A percentile compares a stretch with the other conserved stretches of the same genome.
Evolutionary conservation across 2,888 invertebrate species (phyloP).

Genomic region (Zygogramma bicolorata): DNA sequence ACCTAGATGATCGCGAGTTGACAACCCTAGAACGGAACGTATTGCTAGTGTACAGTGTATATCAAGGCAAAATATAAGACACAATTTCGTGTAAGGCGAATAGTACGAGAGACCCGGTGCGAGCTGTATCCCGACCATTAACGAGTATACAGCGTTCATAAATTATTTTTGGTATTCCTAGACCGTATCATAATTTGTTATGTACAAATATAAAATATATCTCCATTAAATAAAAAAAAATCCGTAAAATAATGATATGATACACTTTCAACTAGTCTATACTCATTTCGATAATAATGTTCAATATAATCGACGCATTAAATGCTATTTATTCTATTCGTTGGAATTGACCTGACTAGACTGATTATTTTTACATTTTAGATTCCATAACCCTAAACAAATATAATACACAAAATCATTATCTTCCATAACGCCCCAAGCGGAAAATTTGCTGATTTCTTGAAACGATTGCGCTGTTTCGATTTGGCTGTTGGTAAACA

Average conservation of each 20-base stretch:
- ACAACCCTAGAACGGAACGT: slow-evolving; percentile 42
- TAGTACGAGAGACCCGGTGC: slow-evolving; percentile 43
- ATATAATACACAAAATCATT: not conserved
- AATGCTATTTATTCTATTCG: slow-evolving; percentile 55
- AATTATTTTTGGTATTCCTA: slow-evolving; percentile 67
- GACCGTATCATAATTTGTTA: slow-evolving; percentile 64
- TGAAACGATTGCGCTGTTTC: not conserved
- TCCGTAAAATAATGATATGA: slow-evolving; percentile 44
- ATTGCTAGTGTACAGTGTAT: slow-evolving; percentile 58
- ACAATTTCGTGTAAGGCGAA: slow-evolving; percentile 46
- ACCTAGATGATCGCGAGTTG: slow-evolving; percentile 33
- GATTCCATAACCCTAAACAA: slow-evolving; percentile 4
- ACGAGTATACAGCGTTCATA: slow-evolving; percentile 43
- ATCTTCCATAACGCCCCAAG: not conserved
- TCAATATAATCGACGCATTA: slow-evolving; percentile 37
- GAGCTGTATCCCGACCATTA: slow-evolving; percentile 31
- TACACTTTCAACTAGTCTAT: slow-evolving; percentile 56
- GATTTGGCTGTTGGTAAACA: not conserved
- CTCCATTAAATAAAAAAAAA: slow-evolving; percentile 17
- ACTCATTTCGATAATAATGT: slow-evolving; percentile 49
- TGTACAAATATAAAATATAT: slow-evolving; percentile 61
- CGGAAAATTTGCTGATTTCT: not conserved
- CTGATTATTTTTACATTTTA: slow-evolving; percentile 20
- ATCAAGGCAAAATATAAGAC: slow-evolving; percentile 54
- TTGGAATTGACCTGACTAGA: slow-evolving; percentile 65